Evolutionary conservation across 2,888 invertebrate genomes (phyloP).

Genomic region (Caenorhabditis macrosperma): DNA sequence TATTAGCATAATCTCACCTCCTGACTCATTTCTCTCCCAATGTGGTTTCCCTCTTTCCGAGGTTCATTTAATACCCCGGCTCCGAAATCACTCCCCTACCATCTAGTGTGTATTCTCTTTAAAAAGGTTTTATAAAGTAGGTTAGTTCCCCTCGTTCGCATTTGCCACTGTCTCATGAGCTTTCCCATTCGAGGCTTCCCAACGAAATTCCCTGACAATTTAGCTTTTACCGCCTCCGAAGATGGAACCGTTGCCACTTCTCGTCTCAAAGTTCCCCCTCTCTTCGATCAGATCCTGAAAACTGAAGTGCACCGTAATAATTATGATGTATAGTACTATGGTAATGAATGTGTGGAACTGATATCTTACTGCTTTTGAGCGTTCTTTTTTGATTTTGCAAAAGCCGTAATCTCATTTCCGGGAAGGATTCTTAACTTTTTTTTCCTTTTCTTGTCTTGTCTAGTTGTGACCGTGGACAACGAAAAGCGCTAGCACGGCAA

Average conservation of each 20-base stretch:
- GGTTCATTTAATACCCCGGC: neutral
- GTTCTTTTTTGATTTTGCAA: neutral
- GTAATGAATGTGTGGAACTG: conserved; percentile 41
- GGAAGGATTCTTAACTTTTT: neutral
- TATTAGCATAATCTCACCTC: conserved; percentile 52
- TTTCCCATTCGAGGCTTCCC: conserved; percentile 1
- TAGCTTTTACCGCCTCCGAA: conserved; percentile 25
- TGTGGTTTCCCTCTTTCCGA: neutral
- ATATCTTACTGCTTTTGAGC: neutral
- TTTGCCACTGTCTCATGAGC: conserved; percentile 21
- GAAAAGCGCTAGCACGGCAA: conserved; percentile 4
- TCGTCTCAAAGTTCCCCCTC: neutral
- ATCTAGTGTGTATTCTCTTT: neutral
- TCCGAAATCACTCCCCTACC: neutral
- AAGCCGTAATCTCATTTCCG: neutral
- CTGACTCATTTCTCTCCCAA: conserved; percentile 29
- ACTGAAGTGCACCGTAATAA: conserved; percentile 36
- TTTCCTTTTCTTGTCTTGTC: neutral
- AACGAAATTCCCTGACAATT: neutral
- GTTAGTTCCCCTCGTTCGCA: neutral
- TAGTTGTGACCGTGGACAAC: neutral
- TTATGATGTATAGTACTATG: conserved; percentile 43
- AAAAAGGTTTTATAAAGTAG: conserved; percentile 40
- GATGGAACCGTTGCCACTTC: neutral
- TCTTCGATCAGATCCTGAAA: neutral